Conservation (phyloP, 2,113 vertebrate genomes). For the Murina feae region DNA sequence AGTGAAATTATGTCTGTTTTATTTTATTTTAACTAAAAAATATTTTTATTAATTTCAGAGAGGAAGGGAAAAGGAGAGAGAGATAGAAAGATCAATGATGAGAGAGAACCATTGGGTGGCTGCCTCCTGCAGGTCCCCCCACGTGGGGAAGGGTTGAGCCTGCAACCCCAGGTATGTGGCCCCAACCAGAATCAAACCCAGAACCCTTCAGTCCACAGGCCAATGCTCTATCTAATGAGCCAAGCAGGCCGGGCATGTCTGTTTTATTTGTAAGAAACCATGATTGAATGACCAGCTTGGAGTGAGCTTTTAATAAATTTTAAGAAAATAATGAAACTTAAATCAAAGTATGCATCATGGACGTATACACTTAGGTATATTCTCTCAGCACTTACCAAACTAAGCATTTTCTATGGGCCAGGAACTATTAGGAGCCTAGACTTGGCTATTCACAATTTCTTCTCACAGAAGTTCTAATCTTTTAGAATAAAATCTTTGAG, state of each 20-base stretch:
- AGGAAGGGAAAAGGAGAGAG: too few relatives aligned
- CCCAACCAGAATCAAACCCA: too few relatives aligned
- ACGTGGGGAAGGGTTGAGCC: too few relatives aligned
- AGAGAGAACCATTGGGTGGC: too few relatives aligned
- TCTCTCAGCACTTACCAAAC: not conserved
- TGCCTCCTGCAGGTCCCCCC: too few relatives aligned
- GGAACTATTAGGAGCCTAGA: not conserved
- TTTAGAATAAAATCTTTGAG: not conserved
- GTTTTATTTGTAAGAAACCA: not conserved
- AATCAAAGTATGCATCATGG: not conserved
- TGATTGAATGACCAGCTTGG: not conserved
- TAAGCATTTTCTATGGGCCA: not conserved
- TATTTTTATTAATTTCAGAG: too few relatives aligned
- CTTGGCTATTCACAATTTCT: fast-evolving
- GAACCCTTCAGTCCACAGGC: too few relatives aligned
- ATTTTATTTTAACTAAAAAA: too few relatives aligned
- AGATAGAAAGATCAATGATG: too few relatives aligned
- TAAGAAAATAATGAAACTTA: not conserved
- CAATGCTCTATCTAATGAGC: too few relatives aligned
- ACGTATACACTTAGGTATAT: not conserved
- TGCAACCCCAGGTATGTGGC: too few relatives aligned
- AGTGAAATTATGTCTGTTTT: not conserved
- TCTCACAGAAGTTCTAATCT: not conserved
- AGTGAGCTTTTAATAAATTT: not conserved
- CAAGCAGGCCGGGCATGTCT: too few relatives aligned